Conservation (phyloP, 2,888 invertebrate genomes). For the Limulus polyphemus region DNA sequence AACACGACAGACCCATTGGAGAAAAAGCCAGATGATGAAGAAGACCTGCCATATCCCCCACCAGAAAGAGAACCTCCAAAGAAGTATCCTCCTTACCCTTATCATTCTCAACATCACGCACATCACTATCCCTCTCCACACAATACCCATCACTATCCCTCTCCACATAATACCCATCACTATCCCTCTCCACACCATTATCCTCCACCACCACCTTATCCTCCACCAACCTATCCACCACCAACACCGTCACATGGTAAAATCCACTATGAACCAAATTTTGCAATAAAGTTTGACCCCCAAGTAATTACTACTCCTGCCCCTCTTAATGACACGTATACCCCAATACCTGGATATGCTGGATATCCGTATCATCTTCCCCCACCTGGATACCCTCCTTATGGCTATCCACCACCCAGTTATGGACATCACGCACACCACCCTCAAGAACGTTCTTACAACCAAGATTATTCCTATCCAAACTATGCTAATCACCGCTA, state of each 20-base stretch:
- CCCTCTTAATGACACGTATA: background rate
- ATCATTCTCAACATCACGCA: background rate
- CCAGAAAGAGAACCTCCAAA: slow-evolving; percentile 3
- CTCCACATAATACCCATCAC: slow-evolving; percentile 7
- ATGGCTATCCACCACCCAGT: background rate
- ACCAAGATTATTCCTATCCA: background rate
- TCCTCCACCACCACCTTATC: slow-evolving; percentile 1
- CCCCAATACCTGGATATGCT: background rate
- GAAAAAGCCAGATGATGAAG: slow-evolving; percentile 17
- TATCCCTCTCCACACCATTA: slow-evolving; percentile 10
- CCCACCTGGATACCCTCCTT: background rate
- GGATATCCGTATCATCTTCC: background rate
- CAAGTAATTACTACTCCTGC: background rate
- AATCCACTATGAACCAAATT: slow-evolving; percentile 1
- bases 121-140: slow-evolving; percentile 10
- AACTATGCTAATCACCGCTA: slow-evolving; percentile 8
- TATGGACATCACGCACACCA: background rate
- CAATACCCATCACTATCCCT: slow-evolving; percentile 10
- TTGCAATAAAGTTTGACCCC: background rate
- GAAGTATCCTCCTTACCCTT: background rate
- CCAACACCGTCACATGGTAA: slow-evolving; percentile 1
- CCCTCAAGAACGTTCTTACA: background rate
- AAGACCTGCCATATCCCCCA: slow-evolving; percentile 18
- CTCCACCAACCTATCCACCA: background rate
- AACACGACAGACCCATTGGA: slow-evolving; percentile 22